Base-by-base conservation (phyloP, 2,797 vertebrate species). In the Leptodactylus fallax region DNA sequence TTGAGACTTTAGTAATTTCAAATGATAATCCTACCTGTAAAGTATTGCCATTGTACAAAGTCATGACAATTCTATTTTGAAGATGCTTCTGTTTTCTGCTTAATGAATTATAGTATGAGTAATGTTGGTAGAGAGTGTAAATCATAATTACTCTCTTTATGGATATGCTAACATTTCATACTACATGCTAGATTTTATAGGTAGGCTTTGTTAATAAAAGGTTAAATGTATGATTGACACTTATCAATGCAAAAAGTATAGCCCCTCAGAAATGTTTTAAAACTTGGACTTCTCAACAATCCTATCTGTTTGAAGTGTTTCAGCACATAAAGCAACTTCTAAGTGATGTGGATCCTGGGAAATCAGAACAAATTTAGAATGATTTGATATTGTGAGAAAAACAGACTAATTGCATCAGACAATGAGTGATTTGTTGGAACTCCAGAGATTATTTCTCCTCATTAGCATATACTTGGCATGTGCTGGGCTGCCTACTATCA, bases 301-400 rank as follows among this genome's bases (percentile, higher is more conserved):
- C 79, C 85, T 79, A 89, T 89, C 85, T 81, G 60, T 89, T 83
- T 89, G 72, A 89, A 89, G 88, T 89, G 88, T 88, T 67, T 90
- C 89, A 88, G 85, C 87, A 90, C 90, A 91, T 88, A 91, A 90
- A 69, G 60, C 61, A 90, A 90, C 90, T 90, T 51, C 91, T 89
- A 92, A 93, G 80, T 87, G 85, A 89, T 90, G 90, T 55, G 78
- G 23, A 88, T 84, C 90, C 92, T 91, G 82, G 74, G 94, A 90
- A 92, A 91, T 85, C 87, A 90, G 90, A 93, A 88, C n/a, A 93
- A 94, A 93, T 94, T 79, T 84, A 86, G 91, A 93, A 91, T 91
- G 91, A 89, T 90, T 91, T 87, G 82, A 76, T 91, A 93, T 91
- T 81, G 90, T 90, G 87, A 86, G 86, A 71, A 91, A 94, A 93